Percentiles rank a stretch among this genome's conserved stretches.
Evolutionary conservation across 2,888 invertebrate genomes (phyloP).

Genomic region (Seladonia tumulorum): DNA sequence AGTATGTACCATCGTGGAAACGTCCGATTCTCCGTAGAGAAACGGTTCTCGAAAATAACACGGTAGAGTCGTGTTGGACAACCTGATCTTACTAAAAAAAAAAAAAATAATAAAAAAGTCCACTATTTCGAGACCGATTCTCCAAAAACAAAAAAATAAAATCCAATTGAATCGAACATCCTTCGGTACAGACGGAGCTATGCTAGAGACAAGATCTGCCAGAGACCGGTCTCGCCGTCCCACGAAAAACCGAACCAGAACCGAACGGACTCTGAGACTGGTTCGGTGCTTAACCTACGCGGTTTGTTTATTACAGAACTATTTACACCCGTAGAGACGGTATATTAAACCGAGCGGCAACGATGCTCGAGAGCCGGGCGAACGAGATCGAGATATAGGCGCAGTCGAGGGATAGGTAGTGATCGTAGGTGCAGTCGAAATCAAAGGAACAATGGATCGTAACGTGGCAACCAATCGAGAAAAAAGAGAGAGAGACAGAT

Average conservation of each 20-base stretch:
- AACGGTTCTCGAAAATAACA: neutral
- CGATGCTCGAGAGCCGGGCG: constrained; percentile 38
- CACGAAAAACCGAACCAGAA: constrained; percentile 24
- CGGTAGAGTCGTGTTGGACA: neutral
- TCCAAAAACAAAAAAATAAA: too few relatives aligned
- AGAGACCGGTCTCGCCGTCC: constrained; percentile 27
- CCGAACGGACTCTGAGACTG: constrained; percentile 4
- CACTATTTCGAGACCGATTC: too few relatives aligned
- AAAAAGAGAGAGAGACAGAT: too few relatives aligned
- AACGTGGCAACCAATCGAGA: neutral
- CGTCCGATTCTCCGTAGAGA: neutral
- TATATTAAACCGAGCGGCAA: constrained; percentile 55
- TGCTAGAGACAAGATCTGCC: constrained; percentile 18
- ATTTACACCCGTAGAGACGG: constrained; percentile 61
- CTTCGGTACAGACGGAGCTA: neutral
- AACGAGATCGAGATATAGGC: neutral
- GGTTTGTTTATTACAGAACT: constrained; percentile 40
- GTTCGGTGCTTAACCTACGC: constrained; percentile 42
- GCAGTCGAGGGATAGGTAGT: too few relatives aligned
- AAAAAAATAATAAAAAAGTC: too few relatives aligned
- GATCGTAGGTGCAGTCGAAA: constrained; percentile 8
- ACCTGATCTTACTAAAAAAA: neutral
- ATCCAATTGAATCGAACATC: neutral
- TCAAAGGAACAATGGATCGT: constrained; percentile 44
- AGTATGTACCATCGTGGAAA: neutral